Percentiles rank a stretch among this genome's conserved stretches.
phyloP scores from a whole-genome alignment of 2,113 vertebrate species.

The Gobio gobio region DNA sequence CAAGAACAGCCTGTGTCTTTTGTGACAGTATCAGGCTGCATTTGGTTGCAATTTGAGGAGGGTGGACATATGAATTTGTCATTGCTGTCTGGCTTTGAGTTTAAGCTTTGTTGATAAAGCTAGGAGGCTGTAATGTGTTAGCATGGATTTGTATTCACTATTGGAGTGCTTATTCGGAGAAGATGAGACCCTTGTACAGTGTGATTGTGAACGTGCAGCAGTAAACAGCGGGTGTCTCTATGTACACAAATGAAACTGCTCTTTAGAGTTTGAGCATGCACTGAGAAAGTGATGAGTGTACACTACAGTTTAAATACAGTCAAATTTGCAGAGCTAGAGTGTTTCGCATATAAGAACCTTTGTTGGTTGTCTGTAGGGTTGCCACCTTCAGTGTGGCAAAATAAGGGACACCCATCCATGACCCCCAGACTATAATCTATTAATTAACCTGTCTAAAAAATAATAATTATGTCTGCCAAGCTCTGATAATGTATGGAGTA shows the following conservation, averaged over 20 bases:
- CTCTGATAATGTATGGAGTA: too few relatives aligned
- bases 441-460: too few relatives aligned
- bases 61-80: conserved; percentile 10
- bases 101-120: conserved; percentile 16
- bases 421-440: too few relatives aligned
- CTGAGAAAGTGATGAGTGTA: not conserved
- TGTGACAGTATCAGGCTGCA: conserved; percentile 10
- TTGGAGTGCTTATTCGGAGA: not conserved
- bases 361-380: not conserved
- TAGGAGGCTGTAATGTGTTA: not conserved
- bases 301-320: not conserved
- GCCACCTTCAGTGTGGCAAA: too few relatives aligned
- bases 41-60: conserved; percentile 15
- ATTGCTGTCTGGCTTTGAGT: conserved; percentile 43
- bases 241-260: conserved; percentile 9
- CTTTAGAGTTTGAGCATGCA: not conserved
- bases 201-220: conserved; percentile 3
- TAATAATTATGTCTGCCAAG: too few relatives aligned
- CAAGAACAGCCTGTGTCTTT: not conserved
- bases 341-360: not conserved
- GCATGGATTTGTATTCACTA: not conserved
- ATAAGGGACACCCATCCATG: too few relatives aligned
- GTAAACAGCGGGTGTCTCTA: not conserved
- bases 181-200: conserved; percentile 15
- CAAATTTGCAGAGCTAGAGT: not conserved